phyloP scores from a whole-genome alignment of 2,888 invertebrate genomes.

The Ichneumoninae sp. region DNA sequence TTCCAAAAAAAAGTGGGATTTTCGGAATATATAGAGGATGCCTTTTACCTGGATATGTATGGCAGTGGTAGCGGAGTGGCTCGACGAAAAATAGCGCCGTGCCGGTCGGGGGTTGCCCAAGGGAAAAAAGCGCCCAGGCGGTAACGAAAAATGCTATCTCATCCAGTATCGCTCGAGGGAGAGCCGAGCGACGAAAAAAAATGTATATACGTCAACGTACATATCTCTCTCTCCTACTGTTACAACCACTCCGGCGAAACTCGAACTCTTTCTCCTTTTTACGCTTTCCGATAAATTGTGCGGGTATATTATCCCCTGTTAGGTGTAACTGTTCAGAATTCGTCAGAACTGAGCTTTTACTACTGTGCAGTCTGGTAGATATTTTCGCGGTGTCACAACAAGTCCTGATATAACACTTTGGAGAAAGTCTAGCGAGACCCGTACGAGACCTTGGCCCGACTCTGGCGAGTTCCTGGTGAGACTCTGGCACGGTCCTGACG shows the following conservation, averaged over 20 bases:
- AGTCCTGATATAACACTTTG: no score
- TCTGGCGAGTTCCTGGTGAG: no score
- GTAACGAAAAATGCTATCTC: constrained; percentile 60
- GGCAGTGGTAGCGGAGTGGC: neutral
- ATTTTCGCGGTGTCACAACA: no score
- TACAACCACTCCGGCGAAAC: neutral
- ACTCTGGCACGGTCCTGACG: no score
- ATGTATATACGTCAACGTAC: constrained; percentile 25
- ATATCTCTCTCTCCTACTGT: neutral
- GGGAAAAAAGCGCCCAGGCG: constrained; percentile 29
- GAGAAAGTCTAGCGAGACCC: no score
- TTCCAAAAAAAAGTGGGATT: neutral
- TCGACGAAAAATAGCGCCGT: constrained; percentile 41
- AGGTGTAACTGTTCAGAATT: neutral
- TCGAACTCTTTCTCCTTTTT: neutral
- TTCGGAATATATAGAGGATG: neutral
- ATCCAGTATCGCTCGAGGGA: constrained; percentile 56
- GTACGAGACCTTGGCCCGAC: no score
- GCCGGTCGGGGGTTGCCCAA: constrained; percentile 15
- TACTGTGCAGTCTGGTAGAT: no score
- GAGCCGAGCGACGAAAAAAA: constrained; percentile 50
- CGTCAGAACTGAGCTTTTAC: neutral
- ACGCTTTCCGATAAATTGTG: constrained; percentile 21
- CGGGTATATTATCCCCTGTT: neutral
- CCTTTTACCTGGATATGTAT: constrained; percentile 2